These are phyloP conservation scores for Acromyrmex heyeri DNA, from an alignment of 1,140 invertebrate genomes.

Conservation along the genomic window DNA sequence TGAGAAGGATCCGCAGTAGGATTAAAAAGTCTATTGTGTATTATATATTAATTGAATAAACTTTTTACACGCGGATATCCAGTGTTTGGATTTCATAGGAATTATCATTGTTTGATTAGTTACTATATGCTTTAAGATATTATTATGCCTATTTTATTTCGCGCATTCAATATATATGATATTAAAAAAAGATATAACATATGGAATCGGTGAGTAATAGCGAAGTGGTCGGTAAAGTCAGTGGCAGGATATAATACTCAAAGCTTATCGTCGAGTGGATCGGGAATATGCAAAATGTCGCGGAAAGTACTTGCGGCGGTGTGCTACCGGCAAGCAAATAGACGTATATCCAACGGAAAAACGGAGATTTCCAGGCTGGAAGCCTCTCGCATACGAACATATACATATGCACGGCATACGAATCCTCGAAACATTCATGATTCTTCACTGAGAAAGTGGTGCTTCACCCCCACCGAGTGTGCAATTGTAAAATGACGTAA, in stretches of 20 bases:
- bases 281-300: constrained; percentile 57
- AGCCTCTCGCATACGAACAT: constrained; percentile 24
- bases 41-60: no score
- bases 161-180: not conserved
- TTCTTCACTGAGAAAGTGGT: constrained; percentile 31
- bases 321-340: constrained; percentile 45
- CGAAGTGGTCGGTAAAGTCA: constrained; percentile 37
- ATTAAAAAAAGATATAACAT: constrained; percentile 29
- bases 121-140: not conserved
- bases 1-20: no score
- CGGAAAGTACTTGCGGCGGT: constrained; percentile 53
- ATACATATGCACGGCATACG: constrained; percentile 15
- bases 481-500: constrained; percentile 13
- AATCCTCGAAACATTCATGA: constrained; percentile 51
- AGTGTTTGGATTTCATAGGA: no score
- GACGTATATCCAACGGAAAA: constrained; percentile 55
- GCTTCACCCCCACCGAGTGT: not conserved
- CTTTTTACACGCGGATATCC: no score
- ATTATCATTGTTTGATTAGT: no score
- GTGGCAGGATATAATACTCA: constrained; percentile 42
- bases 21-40: no score
- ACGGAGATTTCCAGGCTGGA: constrained; percentile 53
- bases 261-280: constrained; percentile 57
- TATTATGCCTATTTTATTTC: not conserved
- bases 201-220: constrained; percentile 10